phyloP scores from a whole-genome alignment of 1,140 invertebrate genomes.

The Periplaneta americana region DNA sequence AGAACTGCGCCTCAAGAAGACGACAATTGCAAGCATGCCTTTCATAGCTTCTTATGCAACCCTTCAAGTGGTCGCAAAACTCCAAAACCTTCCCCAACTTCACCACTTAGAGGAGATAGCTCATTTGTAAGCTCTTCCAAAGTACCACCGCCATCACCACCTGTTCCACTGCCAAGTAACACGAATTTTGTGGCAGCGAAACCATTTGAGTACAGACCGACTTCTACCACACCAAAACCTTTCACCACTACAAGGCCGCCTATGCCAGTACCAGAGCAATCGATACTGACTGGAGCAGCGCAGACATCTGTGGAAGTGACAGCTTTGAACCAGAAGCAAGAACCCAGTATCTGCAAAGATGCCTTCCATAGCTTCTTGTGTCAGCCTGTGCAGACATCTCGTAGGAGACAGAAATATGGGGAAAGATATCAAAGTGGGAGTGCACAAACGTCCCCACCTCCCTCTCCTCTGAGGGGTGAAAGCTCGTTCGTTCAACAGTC shows the following conservation, averaged over 20 bases:
- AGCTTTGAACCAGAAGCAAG: background rate
- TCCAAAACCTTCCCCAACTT: background rate
- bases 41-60: background rate
- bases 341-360: background rate
- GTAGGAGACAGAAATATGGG: background rate
- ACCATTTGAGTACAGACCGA: background rate
- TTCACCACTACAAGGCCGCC: no score
- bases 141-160: background rate
- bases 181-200: background rate
- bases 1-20: background rate
- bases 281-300: background rate
- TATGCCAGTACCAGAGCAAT: no score
- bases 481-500: background rate
- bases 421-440: background rate
- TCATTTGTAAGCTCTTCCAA: background rate
- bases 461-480: background rate
- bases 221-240: background rate
- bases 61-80: background rate
- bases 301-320: background rate
- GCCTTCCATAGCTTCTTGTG: constrained; percentile 1
- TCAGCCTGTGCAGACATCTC: background rate
- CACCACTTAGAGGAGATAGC: background rate
- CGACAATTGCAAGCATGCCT: background rate
- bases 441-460: background rate
- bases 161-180: background rate